Conservation (phyloP, 2,113 vertebrate species). For the Camelus dromedarius region DNA sequence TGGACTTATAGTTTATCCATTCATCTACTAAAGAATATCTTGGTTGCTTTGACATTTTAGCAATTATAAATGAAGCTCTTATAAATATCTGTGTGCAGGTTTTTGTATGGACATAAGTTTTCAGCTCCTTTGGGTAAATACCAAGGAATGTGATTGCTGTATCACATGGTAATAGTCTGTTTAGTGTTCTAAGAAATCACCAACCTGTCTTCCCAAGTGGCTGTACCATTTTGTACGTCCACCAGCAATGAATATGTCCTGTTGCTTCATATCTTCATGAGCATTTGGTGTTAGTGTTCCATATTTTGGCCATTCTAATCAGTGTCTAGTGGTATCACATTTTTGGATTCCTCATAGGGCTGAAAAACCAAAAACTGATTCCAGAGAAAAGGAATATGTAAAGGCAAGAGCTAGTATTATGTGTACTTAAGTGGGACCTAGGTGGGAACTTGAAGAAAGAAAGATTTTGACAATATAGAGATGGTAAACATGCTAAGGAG, state of each 20-base stretch:
- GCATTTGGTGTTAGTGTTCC: neutral
- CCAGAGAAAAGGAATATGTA: neutral
- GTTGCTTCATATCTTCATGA: neutral
- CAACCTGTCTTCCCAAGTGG: neutral
- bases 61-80: neutral
- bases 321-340: neutral
- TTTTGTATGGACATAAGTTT: neutral
- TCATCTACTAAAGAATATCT: neutral
- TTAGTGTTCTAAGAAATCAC: neutral
- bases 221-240: neutral
- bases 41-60: neutral
- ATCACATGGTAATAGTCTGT: neutral
- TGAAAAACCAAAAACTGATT: neutral
- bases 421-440: neutral
- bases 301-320: neutral
- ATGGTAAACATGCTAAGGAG: neutral
- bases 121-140: neutral
- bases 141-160: neutral
- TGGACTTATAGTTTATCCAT: neutral
- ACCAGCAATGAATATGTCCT: neutral
- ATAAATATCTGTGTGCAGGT: neutral
- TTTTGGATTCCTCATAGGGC: neutral
- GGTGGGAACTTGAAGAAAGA: neutral
- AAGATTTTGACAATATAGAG: neutral
- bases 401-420: neutral